Evolutionary conservation across 2,797 vertebrate genomes (phyloP).

Genomic region (Malurus leucopterus): DNA sequence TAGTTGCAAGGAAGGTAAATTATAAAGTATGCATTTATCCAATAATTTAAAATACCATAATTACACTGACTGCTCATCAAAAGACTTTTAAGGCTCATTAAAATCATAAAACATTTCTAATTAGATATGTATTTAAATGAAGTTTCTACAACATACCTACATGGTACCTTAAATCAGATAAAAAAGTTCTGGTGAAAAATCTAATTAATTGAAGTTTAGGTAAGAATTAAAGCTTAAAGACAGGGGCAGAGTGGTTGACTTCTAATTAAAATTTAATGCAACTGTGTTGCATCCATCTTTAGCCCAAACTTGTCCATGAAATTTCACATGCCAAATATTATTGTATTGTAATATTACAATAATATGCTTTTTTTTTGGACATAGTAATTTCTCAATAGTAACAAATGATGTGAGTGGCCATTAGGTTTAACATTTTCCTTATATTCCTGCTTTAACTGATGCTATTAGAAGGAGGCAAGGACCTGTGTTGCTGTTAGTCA

Average conservation of each 20-base stretch:
- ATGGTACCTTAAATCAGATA: constrained; percentile 66
- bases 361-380: not conserved
- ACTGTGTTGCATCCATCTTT: not conserved
- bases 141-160: constrained; percentile 67
- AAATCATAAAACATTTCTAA: constrained; percentile 78
- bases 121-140: constrained; percentile 79
- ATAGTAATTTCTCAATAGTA: not conserved
- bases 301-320: not conserved
- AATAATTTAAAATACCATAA: constrained; percentile 77
- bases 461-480: not conserved
- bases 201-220: constrained; percentile 67
- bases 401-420: not conserved
- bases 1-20: constrained; percentile 71
- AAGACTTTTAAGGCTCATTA: constrained; percentile 77
- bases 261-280: constrained; percentile 51
- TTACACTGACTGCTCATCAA: constrained; percentile 74
- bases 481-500: not conserved
- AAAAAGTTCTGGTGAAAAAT: constrained; percentile 65
- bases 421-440: not conserved
- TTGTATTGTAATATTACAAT: too few relatives aligned
- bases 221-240: constrained; percentile 66
- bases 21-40: constrained; percentile 74
- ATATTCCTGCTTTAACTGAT: not conserved
- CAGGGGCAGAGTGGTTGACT: not conserved
- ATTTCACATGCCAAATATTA: not conserved